Evolutionary conservation across 2,888 invertebrate species (phyloP).

Genomic region (Lomographa bimaculata): DNA sequence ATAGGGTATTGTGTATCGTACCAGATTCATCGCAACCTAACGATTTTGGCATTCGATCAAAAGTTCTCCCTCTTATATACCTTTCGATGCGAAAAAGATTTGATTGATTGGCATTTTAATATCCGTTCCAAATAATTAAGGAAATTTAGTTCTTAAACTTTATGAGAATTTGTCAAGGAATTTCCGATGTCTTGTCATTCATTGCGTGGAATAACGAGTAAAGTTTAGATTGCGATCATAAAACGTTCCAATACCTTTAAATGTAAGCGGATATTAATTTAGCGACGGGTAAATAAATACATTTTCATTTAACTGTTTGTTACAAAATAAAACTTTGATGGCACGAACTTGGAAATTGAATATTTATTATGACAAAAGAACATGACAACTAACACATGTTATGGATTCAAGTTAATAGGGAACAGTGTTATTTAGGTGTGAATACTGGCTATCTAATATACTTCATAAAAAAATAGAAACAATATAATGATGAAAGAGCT

Average conservation of each 20-base stretch:
- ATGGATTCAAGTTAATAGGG: too few relatives aligned
- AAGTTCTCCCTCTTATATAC: slow-evolving; percentile 25
- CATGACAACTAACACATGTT: too few relatives aligned
- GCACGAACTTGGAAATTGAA: too few relatives aligned
- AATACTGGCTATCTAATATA: too few relatives aligned
- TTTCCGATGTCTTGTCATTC: slow-evolving; percentile 29
- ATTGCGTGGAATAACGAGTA: slow-evolving; percentile 33
- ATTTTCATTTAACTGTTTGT: slow-evolving; percentile 13
- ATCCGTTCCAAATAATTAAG: slow-evolving; percentile 32
- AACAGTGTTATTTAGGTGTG: too few relatives aligned
- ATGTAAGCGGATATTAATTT: slow-evolving; percentile 25
- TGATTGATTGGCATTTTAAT: slow-evolving; percentile 36
- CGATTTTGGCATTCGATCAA: slow-evolving; percentile 38
- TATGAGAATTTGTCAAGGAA: slow-evolving; percentile 32
- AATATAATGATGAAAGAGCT: too few relatives aligned
- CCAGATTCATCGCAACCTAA: slow-evolving; percentile 25
- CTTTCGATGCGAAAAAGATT: slow-evolving; percentile 23
- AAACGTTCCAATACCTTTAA: slow-evolving; percentile 28
- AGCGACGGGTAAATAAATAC: slow-evolving; percentile 17
- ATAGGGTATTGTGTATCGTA: slow-evolving; percentile 30
- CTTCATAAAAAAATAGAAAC: too few relatives aligned
- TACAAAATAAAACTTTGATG: too few relatives aligned
- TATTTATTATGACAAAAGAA: too few relatives aligned
- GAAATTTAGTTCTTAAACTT: slow-evolving; percentile 35
- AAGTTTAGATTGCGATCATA: slow-evolving; percentile 36